Conservation (phyloP, 2,888 invertebrate species). For the Volucella inflata region DNA sequence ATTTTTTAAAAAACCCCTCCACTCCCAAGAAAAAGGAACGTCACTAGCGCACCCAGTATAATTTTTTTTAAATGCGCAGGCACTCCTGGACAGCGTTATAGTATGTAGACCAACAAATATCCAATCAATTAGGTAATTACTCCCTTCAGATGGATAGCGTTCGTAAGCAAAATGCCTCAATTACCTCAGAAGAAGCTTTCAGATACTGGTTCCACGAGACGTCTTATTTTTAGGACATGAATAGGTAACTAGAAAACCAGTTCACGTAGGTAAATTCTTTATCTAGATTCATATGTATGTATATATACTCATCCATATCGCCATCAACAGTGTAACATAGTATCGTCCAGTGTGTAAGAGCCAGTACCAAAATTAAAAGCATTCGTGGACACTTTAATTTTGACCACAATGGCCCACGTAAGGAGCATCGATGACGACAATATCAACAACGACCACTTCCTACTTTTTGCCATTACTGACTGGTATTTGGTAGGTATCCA, state of each 20-base stretch:
- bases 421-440: constrained; percentile 60
- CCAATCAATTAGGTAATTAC: constrained; percentile 53
- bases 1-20: constrained; percentile 12
- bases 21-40: constrained; percentile 26
- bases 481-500: no score
- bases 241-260: constrained; percentile 62
- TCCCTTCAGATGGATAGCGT: constrained; percentile 31
- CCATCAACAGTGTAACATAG: not conserved
- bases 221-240: constrained; percentile 39
- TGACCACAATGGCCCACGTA: constrained; percentile 27
- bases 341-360: not conserved
- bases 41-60: constrained; percentile 3
- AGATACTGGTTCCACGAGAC: not conserved
- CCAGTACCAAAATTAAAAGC: constrained; percentile 25
- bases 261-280: not conserved
- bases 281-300: not conserved
- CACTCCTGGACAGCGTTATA: not conserved
- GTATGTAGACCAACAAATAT: constrained; percentile 7
- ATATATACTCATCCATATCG: not conserved
- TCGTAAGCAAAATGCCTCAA: constrained; percentile 46
- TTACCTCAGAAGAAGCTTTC: constrained; percentile 18
- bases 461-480: not conserved
- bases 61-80: constrained; percentile 11
- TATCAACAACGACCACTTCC: constrained; percentile 35
- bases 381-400: constrained; percentile 18